Evolutionary conservation across 2,797 vertebrate genomes (phyloP).

Genomic region (Salarias fasciatus): DNA sequence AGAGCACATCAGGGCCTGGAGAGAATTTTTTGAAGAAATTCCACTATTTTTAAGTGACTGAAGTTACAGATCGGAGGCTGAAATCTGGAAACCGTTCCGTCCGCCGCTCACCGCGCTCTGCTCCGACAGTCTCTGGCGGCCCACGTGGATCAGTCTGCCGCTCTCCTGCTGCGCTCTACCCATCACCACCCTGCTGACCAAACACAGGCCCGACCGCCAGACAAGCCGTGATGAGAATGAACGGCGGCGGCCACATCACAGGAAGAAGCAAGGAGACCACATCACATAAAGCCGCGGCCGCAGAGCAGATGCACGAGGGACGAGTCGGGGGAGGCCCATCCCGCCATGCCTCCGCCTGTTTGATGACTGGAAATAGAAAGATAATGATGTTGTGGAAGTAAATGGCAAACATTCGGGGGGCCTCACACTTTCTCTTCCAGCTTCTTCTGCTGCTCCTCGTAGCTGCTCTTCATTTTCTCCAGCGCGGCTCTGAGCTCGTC

Average conservation of each 20-base stretch:
- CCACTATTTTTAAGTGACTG: too few species aligned
- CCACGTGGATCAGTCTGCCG: constrained; percentile 66
- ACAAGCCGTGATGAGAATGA: constrained; percentile 30
- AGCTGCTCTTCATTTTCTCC: constrained; percentile 79
- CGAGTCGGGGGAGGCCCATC: constrained; percentile 14
- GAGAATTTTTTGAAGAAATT: too few species aligned
- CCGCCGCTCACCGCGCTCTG: constrained; percentile 83
- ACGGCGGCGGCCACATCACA: constrained; percentile 59
- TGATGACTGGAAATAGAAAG: constrained; percentile 40
- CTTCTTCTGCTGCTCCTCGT: constrained; percentile 79
- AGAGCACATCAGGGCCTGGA: constrained; percentile 80
- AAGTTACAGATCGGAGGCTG: neutral
- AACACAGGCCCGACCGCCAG: constrained; percentile 56
- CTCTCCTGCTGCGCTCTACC: constrained; percentile 84
- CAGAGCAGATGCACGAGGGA: constrained; percentile 45
- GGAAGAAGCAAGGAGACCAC: constrained; percentile 58
- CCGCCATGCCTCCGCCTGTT: constrained; percentile 20
- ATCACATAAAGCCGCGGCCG: constrained; percentile 49
- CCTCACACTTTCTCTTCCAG: constrained; percentile 89
- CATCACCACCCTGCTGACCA: constrained; percentile 79
- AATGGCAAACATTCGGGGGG: constrained; percentile 32
- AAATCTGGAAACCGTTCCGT: neutral
- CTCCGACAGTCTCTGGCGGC: constrained; percentile 75
- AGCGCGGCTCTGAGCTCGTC: constrained; percentile 81
- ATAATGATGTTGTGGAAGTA: constrained; percentile 34